Evolutionary conservation across 1,140 invertebrate genomes (phyloP).

Genomic region (Apis florea): DNA sequence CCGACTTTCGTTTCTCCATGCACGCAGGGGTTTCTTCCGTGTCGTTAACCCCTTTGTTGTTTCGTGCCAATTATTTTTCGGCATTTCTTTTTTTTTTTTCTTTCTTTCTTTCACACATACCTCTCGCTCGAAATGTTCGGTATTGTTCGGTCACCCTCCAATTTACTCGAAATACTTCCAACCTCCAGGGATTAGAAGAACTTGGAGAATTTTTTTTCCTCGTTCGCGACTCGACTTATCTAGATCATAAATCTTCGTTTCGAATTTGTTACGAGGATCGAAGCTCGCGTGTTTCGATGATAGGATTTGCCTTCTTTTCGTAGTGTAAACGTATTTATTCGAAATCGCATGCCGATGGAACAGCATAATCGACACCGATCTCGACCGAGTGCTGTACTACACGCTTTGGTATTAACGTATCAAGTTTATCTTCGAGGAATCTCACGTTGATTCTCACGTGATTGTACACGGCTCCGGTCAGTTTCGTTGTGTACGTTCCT

Average conservation of each 20-base stretch:
- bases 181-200: background rate
- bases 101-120: background rate
- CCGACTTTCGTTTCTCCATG: background rate
- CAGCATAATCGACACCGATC: slow-evolving; percentile 18
- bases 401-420: too few species aligned
- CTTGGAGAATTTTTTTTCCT: background rate
- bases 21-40: background rate
- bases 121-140: too few species aligned
- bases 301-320: too few species aligned
- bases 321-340: slow-evolving; percentile 24
- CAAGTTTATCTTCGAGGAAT: slow-evolving; percentile 18
- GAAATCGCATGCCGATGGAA: background rate
- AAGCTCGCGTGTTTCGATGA: slow-evolving; percentile 3
- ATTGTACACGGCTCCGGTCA: background rate
- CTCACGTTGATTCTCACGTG: slow-evolving; percentile 13
- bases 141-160: background rate
- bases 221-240: background rate
- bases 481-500: background rate
- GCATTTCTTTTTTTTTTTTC: background rate
- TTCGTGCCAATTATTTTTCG: background rate
- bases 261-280: background rate
- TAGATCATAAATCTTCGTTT: background rate
- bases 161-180: background rate
- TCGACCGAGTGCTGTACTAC: background rate
- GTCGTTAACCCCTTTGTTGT: slow-evolving; percentile 13